phyloP scores from a whole-genome alignment of 1,140 invertebrate genomes.

The Matsumurasca onukii region DNA sequence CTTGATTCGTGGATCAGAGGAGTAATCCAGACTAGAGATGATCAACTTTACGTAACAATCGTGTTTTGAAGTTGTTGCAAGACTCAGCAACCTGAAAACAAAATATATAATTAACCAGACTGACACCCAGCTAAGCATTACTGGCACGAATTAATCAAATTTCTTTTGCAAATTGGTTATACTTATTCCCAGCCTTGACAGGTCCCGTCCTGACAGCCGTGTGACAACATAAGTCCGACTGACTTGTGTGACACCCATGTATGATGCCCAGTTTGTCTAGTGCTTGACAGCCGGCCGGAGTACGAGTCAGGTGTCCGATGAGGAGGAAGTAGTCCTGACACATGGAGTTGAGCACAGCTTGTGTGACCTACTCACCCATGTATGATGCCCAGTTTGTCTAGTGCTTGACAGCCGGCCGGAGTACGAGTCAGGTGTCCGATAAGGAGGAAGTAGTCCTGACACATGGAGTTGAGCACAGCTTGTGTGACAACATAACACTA shows the following conservation, averaged over 20 bases:
- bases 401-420: conserved; percentile 66
- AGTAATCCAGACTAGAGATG: conserved; percentile 86
- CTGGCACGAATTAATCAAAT: no score
- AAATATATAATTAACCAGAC: no score
- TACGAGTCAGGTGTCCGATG: conserved; percentile 80
- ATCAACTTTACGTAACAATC: conserved; percentile 92
- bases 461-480: conserved; percentile 83
- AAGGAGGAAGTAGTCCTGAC: conserved; percentile 92
- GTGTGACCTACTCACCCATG: conserved; percentile 67
- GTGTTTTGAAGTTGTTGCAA: conserved; percentile 81
- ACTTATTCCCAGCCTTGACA: no score
- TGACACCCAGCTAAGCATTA: no score
- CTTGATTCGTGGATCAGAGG: conserved; percentile 65
- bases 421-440: conserved; percentile 82
- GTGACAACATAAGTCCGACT: no score
- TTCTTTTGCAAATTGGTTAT: no score
- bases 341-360: conserved; percentile 82
- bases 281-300: conserved; percentile 66
- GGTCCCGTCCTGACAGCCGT: no score
- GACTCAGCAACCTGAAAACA: conserved; percentile 62
- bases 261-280: conserved; percentile 79
- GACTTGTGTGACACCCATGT: conserved; percentile 59
- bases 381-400: conserved; percentile 78
- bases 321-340: conserved; percentile 94
- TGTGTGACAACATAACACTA: no score